Evolutionary conservation across 1,140 invertebrate genomes (phyloP).

Genomic region (Panulirus ornatus): DNA sequence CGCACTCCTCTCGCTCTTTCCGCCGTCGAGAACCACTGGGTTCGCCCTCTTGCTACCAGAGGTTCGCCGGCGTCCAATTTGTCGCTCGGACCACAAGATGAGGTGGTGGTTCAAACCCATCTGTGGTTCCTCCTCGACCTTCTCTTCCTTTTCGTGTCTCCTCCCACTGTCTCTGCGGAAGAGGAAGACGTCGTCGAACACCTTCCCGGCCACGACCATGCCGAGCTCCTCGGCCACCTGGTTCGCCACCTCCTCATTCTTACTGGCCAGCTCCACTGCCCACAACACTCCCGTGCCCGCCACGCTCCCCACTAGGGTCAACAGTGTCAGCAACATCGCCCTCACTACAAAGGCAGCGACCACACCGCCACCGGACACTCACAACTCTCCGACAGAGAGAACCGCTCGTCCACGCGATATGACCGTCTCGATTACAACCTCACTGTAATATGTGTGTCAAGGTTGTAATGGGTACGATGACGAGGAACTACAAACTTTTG

Average conservation of each 20-base stretch:
- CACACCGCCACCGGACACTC: not conserved
- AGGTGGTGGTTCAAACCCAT: conserved; percentile 25
- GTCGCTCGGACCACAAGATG: conserved; percentile 48
- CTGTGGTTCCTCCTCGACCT: not conserved
- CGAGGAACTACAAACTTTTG: not conserved
- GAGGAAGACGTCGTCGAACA: conserved; percentile 50
- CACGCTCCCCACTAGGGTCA: not conserved
- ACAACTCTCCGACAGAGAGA: not conserved
- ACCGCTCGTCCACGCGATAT: not conserved
- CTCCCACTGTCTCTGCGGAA: not conserved
- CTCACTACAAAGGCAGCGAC: not conserved
- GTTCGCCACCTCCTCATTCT: conserved; percentile 18
- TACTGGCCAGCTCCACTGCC: conserved; percentile 39
- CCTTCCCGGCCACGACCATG: conserved; percentile 27
- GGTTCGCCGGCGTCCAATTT: conserved; percentile 42
- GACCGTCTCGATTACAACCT: not conserved
- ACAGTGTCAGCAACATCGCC: conserved; percentile 26
- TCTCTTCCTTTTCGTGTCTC: not conserved
- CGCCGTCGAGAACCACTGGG: not conserved
- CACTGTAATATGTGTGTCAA: not conserved
- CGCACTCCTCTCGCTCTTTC: not conserved
- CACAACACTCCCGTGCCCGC: conserved; percentile 12
- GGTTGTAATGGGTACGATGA: not conserved
- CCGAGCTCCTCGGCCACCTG: conserved; percentile 46
- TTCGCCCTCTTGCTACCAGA: conserved; percentile 10